phyloP scores from a whole-genome alignment of 2,113 vertebrate species.

The Boleophthalmus pectinirostris region DNA sequence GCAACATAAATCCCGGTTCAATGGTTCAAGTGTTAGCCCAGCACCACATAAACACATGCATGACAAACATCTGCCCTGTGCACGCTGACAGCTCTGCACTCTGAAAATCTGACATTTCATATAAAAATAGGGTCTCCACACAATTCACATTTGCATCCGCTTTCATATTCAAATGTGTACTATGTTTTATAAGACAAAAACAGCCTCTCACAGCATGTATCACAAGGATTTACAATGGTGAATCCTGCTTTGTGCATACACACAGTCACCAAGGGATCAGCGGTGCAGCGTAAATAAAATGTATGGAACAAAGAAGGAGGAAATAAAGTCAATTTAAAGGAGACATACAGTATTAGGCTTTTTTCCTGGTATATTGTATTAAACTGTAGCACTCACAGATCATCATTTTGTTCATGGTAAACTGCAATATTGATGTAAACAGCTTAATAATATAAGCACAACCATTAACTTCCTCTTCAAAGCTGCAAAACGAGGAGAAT shows the following conservation, averaged over 20 bases:
- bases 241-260: conserved; percentile 32
- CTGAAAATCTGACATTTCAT: conserved; percentile 10
- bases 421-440: no score
- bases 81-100: conserved; percentile 1
- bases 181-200: conserved; percentile 32
- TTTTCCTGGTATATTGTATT: no score
- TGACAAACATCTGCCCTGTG: neutral
- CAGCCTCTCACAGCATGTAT: conserved; percentile 21
- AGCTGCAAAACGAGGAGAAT: no score
- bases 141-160: conserved; percentile 48
- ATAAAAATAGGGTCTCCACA: conserved; percentile 46
- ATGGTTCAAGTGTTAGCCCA: neutral
- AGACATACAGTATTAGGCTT: neutral
- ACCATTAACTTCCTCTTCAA: no score
- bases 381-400: no score
- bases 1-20: neutral
- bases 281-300: conserved; percentile 22
- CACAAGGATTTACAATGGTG: conserved; percentile 23
- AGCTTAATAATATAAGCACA: no score
- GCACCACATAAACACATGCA: neutral
- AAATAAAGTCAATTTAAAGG: neutral
- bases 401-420: no score
- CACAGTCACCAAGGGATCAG: conserved; percentile 24
- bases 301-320: conserved; percentile 1
- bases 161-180: conserved; percentile 57